Evolutionary conservation across 1,140 invertebrate species (phyloP), one percentile per base, ranked within the genome.

Genomic region (Aphelenchoides fujianensis): DNA sequence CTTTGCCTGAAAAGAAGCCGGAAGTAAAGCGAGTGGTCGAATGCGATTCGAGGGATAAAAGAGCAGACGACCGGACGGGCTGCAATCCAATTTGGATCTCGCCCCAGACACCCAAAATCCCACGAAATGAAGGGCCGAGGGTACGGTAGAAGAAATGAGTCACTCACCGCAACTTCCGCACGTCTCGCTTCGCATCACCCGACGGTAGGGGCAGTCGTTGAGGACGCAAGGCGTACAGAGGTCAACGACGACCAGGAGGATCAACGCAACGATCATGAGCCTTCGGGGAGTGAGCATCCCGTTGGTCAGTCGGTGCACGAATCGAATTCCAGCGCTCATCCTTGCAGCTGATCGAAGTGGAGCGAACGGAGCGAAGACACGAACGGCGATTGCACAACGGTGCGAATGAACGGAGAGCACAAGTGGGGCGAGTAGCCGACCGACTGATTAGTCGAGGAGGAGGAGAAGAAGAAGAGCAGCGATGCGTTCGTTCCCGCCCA

Each of bases 161-260:
- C 28, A n/a, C 64, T 69, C 32, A 70, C 67, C 67, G 31, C 67
- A 69, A 12, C 19, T 68, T n/a, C 67, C 67, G 5, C 67, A 69
- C 12, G 19, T 69, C 66, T 68, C 67, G 1, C 66, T 69, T 70
- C 67, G 64, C 1, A n/a, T 16, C n/a, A 28, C 27, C 30, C 67
- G 16, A 1, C 64, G 23, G 30, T 69, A 69, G 61, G 67, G 67
- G 30, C 67, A 69, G 12, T 59, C 68, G 67, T 69, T 69, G 61
- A 69, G 30, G 68, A 70, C 68, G 62, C 67, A 69, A 68, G 63
- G n/a, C n/a, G n/a, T n/a, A n/a, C n/a, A n/a, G n/a, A n/a, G n/a
- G n/a, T n/a, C 57, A 68, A 23, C 32, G 12, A 59, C 55, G 19
- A 5, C 34, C 55, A 59, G 55, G 5, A 7, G 5, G 5, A 59